Evolutionary conservation across 2,113 vertebrate species (phyloP).

Genomic region (Arizona elegans): DNA sequence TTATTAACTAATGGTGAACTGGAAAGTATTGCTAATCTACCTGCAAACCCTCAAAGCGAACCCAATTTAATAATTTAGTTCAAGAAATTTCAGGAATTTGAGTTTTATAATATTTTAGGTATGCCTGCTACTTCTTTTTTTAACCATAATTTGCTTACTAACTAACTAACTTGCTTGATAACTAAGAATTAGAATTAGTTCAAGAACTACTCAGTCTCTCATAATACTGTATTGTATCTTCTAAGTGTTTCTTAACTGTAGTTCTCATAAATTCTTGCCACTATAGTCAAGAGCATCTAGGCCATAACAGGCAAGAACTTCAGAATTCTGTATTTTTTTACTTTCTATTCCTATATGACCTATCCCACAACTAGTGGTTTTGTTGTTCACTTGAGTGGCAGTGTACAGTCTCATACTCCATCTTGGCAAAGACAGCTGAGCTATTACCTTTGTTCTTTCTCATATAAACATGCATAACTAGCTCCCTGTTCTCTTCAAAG

Average conservation of each 20-base stretch:
- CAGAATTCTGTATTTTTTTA: not conserved
- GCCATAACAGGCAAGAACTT: not conserved
- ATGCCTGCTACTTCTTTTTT: too few relatives aligned
- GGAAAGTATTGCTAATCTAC: not conserved
- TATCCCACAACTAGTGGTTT: constrained; percentile 74
- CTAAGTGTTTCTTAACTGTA: not conserved
- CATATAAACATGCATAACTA: constrained; percentile 67
- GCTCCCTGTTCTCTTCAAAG: constrained; percentile 44
- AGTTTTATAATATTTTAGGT: not conserved
- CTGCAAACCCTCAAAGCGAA: not conserved
- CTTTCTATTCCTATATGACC: not conserved
- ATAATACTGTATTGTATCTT: not conserved
- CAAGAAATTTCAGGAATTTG: not conserved
- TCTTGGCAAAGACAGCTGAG: constrained; percentile 52
- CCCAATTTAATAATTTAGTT: not conserved
- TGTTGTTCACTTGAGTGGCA: constrained; percentile 11
- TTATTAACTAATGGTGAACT: not conserved
- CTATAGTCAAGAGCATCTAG: not conserved
- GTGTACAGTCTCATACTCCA: constrained; percentile 57
- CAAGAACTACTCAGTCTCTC: not conserved
- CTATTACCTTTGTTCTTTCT: constrained; percentile 58
- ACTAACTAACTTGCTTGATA: not conserved
- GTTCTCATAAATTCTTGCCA: not conserved
- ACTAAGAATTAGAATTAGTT: not conserved
- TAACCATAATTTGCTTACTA: not conserved